A percentile compares a stretch with the other conserved stretches of the same genome.
Evolutionary conservation across 2,113 vertebrate genomes (phyloP).

Genomic region (Bombycilla garrulus): DNA sequence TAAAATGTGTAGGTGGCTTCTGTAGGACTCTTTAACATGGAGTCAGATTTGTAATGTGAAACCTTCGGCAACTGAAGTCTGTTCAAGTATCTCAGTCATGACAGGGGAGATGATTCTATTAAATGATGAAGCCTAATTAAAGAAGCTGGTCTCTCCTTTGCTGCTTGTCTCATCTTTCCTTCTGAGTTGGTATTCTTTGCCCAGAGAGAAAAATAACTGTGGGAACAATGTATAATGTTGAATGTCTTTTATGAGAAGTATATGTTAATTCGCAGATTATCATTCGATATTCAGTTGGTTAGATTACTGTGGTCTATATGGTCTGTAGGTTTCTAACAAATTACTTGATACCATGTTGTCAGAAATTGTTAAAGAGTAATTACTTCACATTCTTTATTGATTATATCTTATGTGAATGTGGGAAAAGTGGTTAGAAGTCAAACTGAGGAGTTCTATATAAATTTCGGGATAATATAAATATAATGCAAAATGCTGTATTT

Average conservation of each 20-base stretch:
- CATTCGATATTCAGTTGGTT: not conserved
- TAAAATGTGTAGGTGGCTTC: not conserved
- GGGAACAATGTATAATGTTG: not conserved
- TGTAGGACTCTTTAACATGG: not conserved
- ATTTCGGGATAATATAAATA: not conserved
- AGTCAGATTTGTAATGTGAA: not conserved
- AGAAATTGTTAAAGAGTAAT: not conserved
- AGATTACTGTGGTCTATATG: accelerated
- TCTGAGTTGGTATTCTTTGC: not conserved
- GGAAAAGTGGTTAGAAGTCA: not conserved
- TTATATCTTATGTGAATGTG: not conserved
- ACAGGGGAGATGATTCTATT: not conserved
- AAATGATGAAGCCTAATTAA: not conserved
- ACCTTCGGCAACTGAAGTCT: not conserved
- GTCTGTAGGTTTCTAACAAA: not conserved
- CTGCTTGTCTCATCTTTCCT: not conserved
- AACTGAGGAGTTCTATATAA: not conserved
- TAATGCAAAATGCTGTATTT: not conserved
- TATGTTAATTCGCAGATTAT: not conserved
- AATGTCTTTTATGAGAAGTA: not conserved
- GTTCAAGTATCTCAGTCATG: not conserved
- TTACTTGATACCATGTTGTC: not conserved
- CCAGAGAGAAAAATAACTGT: not conserved
- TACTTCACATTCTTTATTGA: not conserved
- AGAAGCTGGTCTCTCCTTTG: not conserved